Evolutionary conservation across 2,888 invertebrate species (phyloP).

Genomic region (Nemurella pictetii): DNA sequence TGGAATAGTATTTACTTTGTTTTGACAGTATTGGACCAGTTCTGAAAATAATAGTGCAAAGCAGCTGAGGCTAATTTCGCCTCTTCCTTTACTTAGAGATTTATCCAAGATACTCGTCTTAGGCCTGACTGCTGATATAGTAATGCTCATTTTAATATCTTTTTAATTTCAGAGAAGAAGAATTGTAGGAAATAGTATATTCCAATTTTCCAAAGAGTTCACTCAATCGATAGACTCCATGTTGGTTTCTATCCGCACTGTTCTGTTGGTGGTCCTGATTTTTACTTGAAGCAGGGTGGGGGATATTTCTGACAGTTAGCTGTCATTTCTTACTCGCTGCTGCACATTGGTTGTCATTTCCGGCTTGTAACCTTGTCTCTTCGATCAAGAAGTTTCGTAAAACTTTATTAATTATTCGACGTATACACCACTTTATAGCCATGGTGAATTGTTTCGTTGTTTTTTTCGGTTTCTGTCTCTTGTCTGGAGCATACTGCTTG

Average conservation of each 20-base stretch:
- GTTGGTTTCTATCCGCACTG: not conserved
- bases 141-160: constrained; percentile 43
- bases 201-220: not conserved
- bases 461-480: not conserved
- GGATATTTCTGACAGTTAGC: not conserved
- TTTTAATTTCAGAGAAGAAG: not conserved
- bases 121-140: constrained; percentile 57
- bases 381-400: not conserved
- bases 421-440: not conserved
- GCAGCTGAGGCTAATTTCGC: constrained; percentile 88
- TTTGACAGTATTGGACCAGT: constrained; percentile 97
- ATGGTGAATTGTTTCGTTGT: not conserved
- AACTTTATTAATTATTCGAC: not conserved
- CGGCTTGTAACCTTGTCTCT: not conserved
- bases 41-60: constrained; percentile 97
- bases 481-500: not conserved
- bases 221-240: not conserved
- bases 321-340: not conserved
- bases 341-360: not conserved
- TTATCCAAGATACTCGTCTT: constrained; percentile 86
- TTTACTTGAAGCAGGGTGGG: not conserved
- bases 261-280: not conserved
- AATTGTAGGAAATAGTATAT: not conserved
- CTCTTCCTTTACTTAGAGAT: constrained; percentile 88
- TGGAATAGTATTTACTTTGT: constrained; percentile 90